phyloP scores from a whole-genome alignment of 2,113 vertebrate genomes.

The Mastomys natalensis region DNA sequence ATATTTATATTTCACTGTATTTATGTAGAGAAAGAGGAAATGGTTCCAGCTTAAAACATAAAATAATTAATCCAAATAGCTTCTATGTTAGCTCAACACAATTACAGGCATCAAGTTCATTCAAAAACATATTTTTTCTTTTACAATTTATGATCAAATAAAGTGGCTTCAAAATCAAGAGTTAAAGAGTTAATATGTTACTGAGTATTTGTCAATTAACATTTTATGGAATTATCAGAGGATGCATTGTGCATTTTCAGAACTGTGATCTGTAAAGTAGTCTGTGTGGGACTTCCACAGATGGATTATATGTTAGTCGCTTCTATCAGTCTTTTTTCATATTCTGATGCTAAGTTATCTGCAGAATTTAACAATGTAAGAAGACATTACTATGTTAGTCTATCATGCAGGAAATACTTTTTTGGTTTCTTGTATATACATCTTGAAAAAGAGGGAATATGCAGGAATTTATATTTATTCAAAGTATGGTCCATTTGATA shows the following conservation, averaged over 20 bases:
- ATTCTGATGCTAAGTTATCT: background rate
- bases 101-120: background rate
- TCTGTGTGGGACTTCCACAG: background rate
- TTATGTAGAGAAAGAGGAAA: conserved; percentile 14
- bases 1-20: conserved; percentile 6
- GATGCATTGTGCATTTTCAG: background rate
- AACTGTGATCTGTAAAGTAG: background rate
- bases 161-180: conserved; percentile 30
- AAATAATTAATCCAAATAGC: conserved; percentile 7
- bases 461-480: background rate
- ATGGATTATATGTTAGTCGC: background rate
- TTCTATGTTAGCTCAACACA: background rate
- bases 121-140: background rate
- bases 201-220: conserved; percentile 9
- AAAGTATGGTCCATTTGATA: background rate
- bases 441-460: background rate
- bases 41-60: conserved; percentile 43
- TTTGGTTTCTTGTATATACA: background rate
- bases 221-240: background rate
- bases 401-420: background rate
- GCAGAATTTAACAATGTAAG: background rate
- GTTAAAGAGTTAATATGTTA: background rate
- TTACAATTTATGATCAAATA: conserved; percentile 28
- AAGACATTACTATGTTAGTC: background rate
- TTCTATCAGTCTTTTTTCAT: background rate